Percentiles rank a stretch among this genome's conserved stretches.
phyloP scores from a whole-genome alignment of 2,888 invertebrate species.

The Exephanes ischioxanthus region DNA sequence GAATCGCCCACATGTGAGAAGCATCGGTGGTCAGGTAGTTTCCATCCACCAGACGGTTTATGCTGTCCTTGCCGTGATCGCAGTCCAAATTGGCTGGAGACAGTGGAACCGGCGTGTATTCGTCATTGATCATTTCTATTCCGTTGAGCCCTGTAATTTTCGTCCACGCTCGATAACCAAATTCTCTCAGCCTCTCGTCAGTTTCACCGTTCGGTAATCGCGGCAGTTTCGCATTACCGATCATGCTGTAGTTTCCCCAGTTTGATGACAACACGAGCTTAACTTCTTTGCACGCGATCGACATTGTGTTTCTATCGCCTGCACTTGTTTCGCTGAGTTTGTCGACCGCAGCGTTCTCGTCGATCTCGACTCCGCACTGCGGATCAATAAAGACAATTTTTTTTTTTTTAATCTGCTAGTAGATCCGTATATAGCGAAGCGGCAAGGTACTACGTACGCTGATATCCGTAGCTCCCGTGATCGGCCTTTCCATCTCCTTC shows the following conservation, averaged over 20 bases:
- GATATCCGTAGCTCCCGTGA: constrained; percentile 86
- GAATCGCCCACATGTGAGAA: constrained; percentile 89
- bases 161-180: neutral
- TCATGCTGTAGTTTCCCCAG: constrained; percentile 88
- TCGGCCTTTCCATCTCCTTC: constrained; percentile 87
- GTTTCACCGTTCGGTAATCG: no score
- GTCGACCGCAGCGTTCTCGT: constrained; percentile 30
- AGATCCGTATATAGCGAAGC: neutral
- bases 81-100: constrained; percentile 70
- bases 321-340: constrained; percentile 64
- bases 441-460: constrained; percentile 54
- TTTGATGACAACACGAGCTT: constrained; percentile 88
- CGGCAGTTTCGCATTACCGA: constrained; percentile 84
- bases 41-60: constrained; percentile 88
- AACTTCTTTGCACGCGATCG: constrained; percentile 83
- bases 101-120: constrained; percentile 69
- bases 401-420: neutral
- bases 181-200: neutral
- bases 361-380: constrained; percentile 43
- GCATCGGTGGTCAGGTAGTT: constrained; percentile 89
- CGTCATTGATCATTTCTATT: constrained; percentile 76
- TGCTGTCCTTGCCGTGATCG: constrained; percentile 80
- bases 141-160: constrained; percentile 76
- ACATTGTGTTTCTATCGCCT: constrained; percentile 69
- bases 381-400: neutral